phyloP scores from a whole-genome alignment of 2,797 vertebrate species.

The Poeciliopsis presidionis region DNA sequence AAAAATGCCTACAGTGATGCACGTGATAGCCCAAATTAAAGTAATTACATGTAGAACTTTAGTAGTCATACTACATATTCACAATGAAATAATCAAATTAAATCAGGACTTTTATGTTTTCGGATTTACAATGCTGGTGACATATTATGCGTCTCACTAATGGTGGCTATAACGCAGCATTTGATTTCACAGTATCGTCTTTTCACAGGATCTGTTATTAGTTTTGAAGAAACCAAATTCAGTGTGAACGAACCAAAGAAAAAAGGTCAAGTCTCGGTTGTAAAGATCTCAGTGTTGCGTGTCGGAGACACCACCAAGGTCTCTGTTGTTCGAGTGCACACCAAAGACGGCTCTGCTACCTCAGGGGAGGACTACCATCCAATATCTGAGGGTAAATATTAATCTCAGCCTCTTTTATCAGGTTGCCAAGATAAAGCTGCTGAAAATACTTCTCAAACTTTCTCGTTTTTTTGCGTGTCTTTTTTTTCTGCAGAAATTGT shows the following conservation, averaged over 20 bases:
- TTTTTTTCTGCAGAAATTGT: conserved; percentile 84
- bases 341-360: conserved; percentile 94
- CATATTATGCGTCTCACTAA: background rate
- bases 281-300: conserved; percentile 90
- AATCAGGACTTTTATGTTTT: background rate
- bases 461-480: background rate
- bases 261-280: conserved; percentile 81
- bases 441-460: background rate
- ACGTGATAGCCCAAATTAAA: background rate
- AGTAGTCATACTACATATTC: conserved; percentile 1
- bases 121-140: background rate
- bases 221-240: conserved; percentile 92
- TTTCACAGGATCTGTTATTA: conserved; percentile 88
- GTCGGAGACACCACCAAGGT: conserved; percentile 91
- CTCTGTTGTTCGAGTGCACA: conserved; percentile 93
- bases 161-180: background rate
- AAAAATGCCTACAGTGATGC: background rate
- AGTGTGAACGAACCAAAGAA: conserved; percentile 90
- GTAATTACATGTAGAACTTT: background rate
- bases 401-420: background rate
- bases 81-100: conserved; percentile 1
- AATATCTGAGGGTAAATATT: conserved; percentile 77
- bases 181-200: background rate
- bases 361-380: conserved; percentile 97
- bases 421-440: conserved; percentile 1